Conservation (phyloP, 2,888 invertebrate genomes). For the Ichneumon xanthorius region DNA sequence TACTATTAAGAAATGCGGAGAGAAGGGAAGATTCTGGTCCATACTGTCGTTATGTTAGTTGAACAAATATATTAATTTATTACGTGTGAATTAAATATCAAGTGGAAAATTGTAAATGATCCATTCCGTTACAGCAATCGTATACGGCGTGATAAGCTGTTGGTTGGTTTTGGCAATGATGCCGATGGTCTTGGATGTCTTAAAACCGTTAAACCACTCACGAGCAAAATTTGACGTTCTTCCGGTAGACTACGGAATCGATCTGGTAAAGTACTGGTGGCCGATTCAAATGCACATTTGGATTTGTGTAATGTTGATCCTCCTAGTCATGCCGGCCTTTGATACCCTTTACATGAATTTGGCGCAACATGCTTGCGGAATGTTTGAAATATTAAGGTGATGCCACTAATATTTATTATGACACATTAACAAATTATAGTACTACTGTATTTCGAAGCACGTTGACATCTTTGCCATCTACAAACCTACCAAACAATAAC, state of each 20-base stretch:
- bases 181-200: background rate
- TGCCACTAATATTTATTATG: background rate
- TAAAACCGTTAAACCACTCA: constrained; percentile 8
- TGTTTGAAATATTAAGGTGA: background rate
- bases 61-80: too few relatives aligned
- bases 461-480: too few relatives aligned
- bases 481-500: too few relatives aligned
- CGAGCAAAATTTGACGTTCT: background rate
- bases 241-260: constrained; percentile 6
- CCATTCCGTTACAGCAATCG: background rate
- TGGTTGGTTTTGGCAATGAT: background rate
- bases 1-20: background rate
- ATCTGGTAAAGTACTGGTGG: background rate
- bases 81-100: too few relatives aligned
- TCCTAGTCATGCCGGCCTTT: background rate
- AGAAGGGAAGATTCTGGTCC: background rate
- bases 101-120: background rate
- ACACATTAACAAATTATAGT: too few relatives aligned
- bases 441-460: too few relatives aligned
- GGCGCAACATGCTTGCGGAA: constrained; percentile 4
- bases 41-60: background rate
- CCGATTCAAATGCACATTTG: background rate
- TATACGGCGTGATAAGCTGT: background rate
- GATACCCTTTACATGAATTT: constrained; percentile 1
- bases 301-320: background rate